Conservation (phyloP, 2,113 vertebrate species). For the Tychaedon coryphoeus region DNA sequence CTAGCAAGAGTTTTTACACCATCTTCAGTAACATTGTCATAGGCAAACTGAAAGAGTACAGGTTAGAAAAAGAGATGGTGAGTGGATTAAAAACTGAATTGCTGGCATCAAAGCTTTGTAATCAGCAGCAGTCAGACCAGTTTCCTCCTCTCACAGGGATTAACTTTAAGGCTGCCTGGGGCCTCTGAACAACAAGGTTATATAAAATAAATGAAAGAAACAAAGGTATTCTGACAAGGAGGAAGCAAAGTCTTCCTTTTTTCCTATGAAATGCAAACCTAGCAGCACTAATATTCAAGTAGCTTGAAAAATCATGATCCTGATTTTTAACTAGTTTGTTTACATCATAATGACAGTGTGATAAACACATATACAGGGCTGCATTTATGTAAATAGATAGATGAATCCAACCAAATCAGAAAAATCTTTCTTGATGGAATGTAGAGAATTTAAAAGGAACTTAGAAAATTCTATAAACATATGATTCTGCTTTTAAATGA, state of each 20-base stretch:
- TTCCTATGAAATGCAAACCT: neutral
- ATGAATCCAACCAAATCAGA: neutral
- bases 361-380: neutral
- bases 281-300: neutral
- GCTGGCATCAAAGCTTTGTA: neutral
- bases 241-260: neutral
- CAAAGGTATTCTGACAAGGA: neutral
- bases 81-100: neutral
- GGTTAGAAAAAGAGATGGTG: neutral
- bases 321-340: neutral
- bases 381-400: neutral
- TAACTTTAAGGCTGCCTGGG: neutral
- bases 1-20: neutral
- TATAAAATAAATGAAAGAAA: neutral
- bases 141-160: neutral
- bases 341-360: neutral
- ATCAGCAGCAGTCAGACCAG: neutral
- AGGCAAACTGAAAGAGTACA: neutral
- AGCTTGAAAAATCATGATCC: neutral
- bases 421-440: neutral
- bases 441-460: neutral
- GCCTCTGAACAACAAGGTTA: neutral
- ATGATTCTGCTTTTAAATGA: neutral
- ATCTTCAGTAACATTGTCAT: fast-evolving
- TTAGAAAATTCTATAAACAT: neutral